Base-by-base conservation (phyloP, 2,888 invertebrate genomes). In the Himalopsyche kuldschensis region DNA sequence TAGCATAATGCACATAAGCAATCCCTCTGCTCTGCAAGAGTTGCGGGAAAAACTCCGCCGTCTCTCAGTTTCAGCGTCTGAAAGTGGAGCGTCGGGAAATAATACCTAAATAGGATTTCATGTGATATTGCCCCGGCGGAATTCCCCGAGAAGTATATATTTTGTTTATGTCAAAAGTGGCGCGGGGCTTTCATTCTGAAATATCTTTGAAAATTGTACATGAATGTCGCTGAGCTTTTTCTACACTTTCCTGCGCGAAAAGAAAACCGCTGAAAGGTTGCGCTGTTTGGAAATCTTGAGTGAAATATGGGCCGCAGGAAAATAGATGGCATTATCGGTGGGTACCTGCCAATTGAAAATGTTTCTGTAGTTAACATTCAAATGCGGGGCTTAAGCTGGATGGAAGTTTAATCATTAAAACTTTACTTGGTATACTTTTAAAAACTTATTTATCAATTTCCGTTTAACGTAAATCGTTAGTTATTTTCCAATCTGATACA, bases 91-190 rank as follows among this genome's bases (percentile, higher is more conserved):
- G 48, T 80, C 46, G 85, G 85, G 85, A 85, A 82, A 84, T 85
- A 85, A 84, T 85, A 82, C 84, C 82, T 84, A 84, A 84, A 85
- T 85, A 84, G 82, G 85, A 85, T 85, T 85, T 84, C 85, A 80
- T 82, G 82, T 84, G 84, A 85, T 85, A 85, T 84, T 85, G 85
- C 84, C 85, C 84, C 85, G 46, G 79, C 55, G 85, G 85, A 85
- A 80, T 85, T 84, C 83, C 46, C 69, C 83, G 41, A 55, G 82
- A 82, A 82, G 84, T 85, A 84, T 84, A 55, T 55, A 85, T 85
- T 85, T 84, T 85, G 85, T 84, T 84, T 85, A 84, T 63, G 85
- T 84, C 85, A 85, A 79, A 84, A 85, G 83, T 84, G 83, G 82
- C 84, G 84, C 82, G 46, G 63, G 55, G 82, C 82, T 82, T 55